phyloP scores from a whole-genome alignment of 2,113 vertebrate species.

The Prolemur simus region DNA sequence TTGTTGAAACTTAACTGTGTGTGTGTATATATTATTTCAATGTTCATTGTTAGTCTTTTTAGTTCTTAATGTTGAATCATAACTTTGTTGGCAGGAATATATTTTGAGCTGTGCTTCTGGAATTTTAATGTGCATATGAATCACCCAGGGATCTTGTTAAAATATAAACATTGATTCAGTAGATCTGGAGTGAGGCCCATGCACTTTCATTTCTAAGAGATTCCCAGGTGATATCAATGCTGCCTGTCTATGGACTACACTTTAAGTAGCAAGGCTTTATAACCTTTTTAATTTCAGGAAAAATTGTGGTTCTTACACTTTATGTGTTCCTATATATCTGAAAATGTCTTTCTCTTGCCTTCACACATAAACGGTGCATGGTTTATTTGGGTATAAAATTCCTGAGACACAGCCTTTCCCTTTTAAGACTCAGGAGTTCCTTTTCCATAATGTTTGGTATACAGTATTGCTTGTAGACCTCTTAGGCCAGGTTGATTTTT shows the following conservation, averaged over 20 bases:
- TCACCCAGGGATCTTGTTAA: slow-evolving; percentile 20
- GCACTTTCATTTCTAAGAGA: background rate
- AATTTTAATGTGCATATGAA: background rate
- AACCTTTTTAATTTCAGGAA: background rate
- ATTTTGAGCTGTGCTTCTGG: slow-evolving; percentile 18
- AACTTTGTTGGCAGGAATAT: background rate
- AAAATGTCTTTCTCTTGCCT: background rate
- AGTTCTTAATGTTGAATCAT: background rate
- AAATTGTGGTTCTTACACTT: background rate
- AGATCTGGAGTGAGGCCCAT: background rate
- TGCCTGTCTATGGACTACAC: background rate
- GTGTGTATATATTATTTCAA: background rate
- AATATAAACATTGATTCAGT: background rate
- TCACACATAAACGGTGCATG: background rate
- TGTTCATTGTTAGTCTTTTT: background rate
- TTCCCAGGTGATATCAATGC: background rate
- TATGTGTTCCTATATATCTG: background rate
- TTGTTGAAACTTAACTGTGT: background rate
- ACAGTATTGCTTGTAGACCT: background rate
- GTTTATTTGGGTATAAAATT: background rate
- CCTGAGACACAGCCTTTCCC: background rate
- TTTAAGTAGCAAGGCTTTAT: background rate
- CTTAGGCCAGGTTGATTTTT: background rate
- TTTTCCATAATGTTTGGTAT: background rate
- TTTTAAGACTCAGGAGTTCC: background rate